Base-by-base conservation (phyloP, 2,797 vertebrate genomes). In the Enteromius afrohamiltoni region DNA sequence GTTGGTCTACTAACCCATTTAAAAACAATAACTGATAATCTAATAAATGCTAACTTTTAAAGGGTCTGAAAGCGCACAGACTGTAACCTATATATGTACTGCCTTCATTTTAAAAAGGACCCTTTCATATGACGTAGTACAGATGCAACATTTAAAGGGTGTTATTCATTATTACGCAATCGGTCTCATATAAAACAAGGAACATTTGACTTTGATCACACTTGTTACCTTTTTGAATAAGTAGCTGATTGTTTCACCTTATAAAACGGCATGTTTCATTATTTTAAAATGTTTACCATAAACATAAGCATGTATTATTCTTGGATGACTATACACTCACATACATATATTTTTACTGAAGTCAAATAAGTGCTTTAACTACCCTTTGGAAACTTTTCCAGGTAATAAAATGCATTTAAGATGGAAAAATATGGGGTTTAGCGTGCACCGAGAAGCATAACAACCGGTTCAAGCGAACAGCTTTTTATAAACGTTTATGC, bases 351-450 rank as follows among this genome's bases (percentile, higher is more conserved):
- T 21, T 4, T 19, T 40, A 21, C 19, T 34, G 1, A 6, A 9
- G 2, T 53, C 10, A 53, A 74, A 34, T 31, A 34, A 3, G 11
- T 4, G 34, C 49, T 37, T 37, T 4, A 11, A 55, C 17, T 23
- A 40, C 23, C 34, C 23, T 75, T 55, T 23, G 13, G 31, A 75
- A 75, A 75, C 51, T 75, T 75, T 40, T 37, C 13, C 34, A 40
- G 3, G 21, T 3, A 58, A 40, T 58, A 16, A 23, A 34, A 74
- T 1, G 6, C 13, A 3, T 58, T 58, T 75, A 5, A 76, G 13
- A 37, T 37, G 31, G 10, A 23, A n/a, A 37, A 40, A 58, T 10
- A 37, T 23, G 7, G 47, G 49, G 34, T 4, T 58, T 75, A 55
- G 13, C 47, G 2, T 62, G 11, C 4, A 19, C 11, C 9, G 31